phyloP scores from a whole-genome alignment of 1,140 invertebrate species.

The Amyelois transitella region DNA sequence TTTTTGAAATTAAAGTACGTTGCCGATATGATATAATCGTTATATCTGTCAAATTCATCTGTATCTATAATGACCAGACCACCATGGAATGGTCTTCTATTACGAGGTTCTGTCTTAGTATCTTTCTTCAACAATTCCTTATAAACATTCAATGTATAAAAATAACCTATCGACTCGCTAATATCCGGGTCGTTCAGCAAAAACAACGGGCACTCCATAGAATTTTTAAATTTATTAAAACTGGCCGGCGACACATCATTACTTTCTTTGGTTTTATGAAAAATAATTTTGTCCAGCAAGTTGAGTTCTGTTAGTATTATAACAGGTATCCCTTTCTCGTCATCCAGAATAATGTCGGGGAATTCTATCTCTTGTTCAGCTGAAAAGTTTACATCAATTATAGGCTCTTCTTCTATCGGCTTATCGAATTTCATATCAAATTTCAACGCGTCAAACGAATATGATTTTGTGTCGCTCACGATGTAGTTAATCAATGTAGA shows the following conservation, averaged over 20 bases:
- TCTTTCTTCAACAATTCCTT: slow-evolving; percentile 22
- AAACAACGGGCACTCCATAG: slow-evolving; percentile 32
- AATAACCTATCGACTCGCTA: slow-evolving; percentile 28
- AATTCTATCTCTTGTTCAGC: slow-evolving; percentile 29
- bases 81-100: slow-evolving; percentile 20
- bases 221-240: slow-evolving; percentile 31
- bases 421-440: slow-evolving; percentile 20
- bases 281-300: slow-evolving; percentile 31
- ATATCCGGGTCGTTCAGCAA: slow-evolving; percentile 23
- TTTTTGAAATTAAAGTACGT: slow-evolving; percentile 32
- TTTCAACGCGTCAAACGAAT: slow-evolving; percentile 26
- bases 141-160: slow-evolving; percentile 34
- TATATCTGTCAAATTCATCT: slow-evolving; percentile 30
- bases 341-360: slow-evolving; percentile 30
- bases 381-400: slow-evolving; percentile 23
- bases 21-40: slow-evolving; percentile 28
- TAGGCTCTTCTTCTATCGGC: slow-evolving; percentile 14
- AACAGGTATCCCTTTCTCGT: slow-evolving; percentile 31
- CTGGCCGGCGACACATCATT: slow-evolving; percentile 15
- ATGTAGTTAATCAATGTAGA: slow-evolving; percentile 32
- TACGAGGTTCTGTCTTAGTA: slow-evolving; percentile 21
- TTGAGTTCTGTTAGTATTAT: slow-evolving; percentile 19
- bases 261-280: slow-evolving; percentile 10
- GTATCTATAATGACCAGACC: slow-evolving; percentile 25
- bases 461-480: slow-evolving; percentile 21